phyloP scores from a whole-genome alignment of 2,113 vertebrate genomes.

The Pterocles gutturalis region DNA sequence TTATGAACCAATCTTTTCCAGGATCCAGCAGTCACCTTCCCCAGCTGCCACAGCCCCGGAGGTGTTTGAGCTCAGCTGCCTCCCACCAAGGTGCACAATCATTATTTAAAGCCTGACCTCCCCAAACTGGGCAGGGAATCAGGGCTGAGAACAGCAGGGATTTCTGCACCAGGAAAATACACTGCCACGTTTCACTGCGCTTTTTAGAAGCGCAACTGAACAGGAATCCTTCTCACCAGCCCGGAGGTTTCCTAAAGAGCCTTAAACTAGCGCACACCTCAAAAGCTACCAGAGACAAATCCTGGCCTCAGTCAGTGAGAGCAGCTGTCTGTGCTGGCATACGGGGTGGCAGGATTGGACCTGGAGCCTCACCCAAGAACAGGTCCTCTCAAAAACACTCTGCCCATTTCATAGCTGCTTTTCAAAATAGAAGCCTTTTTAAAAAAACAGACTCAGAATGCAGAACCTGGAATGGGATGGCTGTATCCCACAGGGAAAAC shows the following conservation, averaged over 20 bases:
- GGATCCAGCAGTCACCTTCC: background rate
- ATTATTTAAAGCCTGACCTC: background rate
- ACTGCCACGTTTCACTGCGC: accelerated
- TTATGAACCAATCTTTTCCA: background rate
- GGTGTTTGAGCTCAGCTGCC: background rate
- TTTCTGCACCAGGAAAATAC: background rate
- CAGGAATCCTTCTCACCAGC: background rate
- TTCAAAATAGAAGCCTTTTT: background rate
- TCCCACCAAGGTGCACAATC: background rate
- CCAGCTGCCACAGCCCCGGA: background rate
- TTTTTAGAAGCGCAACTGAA: background rate
- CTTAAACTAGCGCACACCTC: background rate
- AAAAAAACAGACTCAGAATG: background rate
- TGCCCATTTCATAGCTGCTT: background rate
- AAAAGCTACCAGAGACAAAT: background rate
- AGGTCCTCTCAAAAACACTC: background rate
- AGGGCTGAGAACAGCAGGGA: background rate
- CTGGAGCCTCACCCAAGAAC: background rate
- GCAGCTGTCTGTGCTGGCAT: background rate
- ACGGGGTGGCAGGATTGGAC: background rate
- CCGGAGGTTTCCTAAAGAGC: background rate
- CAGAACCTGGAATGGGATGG: background rate
- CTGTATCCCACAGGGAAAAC: background rate
- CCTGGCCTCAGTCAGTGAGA: background rate
- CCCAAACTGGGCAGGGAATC: accelerated